Evolutionary conservation across 1,140 invertebrate species (phyloP).

Genomic region (Drosophila kikkawai): DNA sequence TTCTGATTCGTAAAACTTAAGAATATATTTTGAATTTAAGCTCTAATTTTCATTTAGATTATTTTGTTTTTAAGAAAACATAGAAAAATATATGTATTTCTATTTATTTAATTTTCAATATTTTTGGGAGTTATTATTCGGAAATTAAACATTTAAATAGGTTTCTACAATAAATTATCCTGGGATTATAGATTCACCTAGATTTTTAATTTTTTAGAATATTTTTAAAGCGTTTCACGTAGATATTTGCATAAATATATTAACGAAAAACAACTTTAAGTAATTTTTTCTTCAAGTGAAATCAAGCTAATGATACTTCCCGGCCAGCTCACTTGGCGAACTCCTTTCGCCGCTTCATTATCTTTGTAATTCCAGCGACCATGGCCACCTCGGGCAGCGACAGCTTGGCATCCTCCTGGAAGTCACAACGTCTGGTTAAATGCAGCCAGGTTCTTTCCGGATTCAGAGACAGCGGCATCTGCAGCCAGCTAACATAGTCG

Average conservation of each 20-base stretch:
- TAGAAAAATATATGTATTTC: too few relatives aligned
- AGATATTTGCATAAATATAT: background rate
- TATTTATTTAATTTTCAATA: too few relatives aligned
- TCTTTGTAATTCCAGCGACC: conserved; percentile 82
- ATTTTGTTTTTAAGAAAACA: too few relatives aligned
- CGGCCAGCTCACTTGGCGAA: conserved; percentile 56
- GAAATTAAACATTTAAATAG: too few relatives aligned
- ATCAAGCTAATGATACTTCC: conserved; percentile 44
- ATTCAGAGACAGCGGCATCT: conserved; percentile 86
- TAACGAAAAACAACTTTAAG: background rate
- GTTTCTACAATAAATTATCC: background rate
- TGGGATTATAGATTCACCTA: background rate
- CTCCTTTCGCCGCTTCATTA: conserved; percentile 80
- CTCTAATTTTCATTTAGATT: background rate
- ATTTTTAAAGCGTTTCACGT: background rate
- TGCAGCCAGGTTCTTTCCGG: conserved; percentile 86
- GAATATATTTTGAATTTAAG: background rate
- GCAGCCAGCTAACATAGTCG: conserved; percentile 86
- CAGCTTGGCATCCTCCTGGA: conserved; percentile 84
- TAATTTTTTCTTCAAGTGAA: conserved; percentile 7
- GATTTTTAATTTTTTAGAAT: background rate
- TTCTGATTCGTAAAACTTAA: background rate
- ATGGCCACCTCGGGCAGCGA: conserved; percentile 83
- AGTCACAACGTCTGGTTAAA: conserved; percentile 86
- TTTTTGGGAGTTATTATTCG: too few relatives aligned